Evolutionary conservation across 2,888 invertebrate species (phyloP), one percentile per base, ranked within the genome.

Genomic region (Catotricha subobsoleta): DNA sequence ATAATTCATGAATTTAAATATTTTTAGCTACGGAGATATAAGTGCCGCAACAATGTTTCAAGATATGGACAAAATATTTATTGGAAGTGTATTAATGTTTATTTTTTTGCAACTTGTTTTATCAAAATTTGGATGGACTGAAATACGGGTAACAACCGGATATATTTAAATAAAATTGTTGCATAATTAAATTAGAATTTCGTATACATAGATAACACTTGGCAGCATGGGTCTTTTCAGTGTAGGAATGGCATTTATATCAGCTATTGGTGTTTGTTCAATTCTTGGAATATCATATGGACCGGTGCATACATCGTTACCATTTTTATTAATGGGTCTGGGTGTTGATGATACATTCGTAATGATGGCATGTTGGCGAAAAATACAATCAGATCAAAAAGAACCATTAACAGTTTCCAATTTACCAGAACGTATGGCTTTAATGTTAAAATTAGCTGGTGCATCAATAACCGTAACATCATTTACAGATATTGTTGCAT

Each of bases 281-380:
- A 55, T 74, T 8, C 54, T 79, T 43, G 76, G 77, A 7, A 66
- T 83, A 27, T 69, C 77, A 23, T 84, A 80, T 57, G 82, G 84
- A 2, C 84, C 84, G 1, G 76, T 86, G 1, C 84, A 87, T 57
- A 76, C 80, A 9, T 79, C 83, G 12, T 60, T 86, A 45, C 84
- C 84, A 6, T 84, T 87, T 59, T 66, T 87, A 43, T 57, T 87
- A 13, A 74, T 86, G 71, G 84, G 84, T 45, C 69, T 82, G 49
- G 69, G 80, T 27, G 74, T 86, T 19, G 86, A 86, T 51, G 86
- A 87, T 54, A 81, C 84, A 72, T 84, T 87, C 59, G 81, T 87
- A 1, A 80, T 86, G 64, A 73, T 77, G 64, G 76, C 80, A 16
- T 76, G 79, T 54, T 81, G 79, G 78, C 72, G 76, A 45, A 74